Conservation (phyloP, 2,888 invertebrate species). For the Tigriopus californicus region DNA sequence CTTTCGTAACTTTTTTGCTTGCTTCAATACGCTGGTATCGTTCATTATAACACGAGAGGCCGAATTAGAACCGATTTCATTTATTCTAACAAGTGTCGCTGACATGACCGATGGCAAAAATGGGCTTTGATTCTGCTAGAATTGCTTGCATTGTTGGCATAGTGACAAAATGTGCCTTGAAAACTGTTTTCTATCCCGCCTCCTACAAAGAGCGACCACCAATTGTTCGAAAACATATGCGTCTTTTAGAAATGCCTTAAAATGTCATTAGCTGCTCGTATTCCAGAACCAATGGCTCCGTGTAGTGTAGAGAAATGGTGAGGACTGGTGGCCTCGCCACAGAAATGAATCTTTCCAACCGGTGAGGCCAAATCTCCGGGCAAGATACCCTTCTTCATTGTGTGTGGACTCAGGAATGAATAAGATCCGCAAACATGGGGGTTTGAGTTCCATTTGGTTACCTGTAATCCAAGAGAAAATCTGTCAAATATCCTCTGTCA, state of each 20-base stretch:
- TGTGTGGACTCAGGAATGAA: neutral
- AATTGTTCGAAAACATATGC: neutral
- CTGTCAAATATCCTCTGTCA: neutral
- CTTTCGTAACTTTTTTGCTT: too few relatives aligned
- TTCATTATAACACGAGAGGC: too few relatives aligned
- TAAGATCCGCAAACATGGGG: neutral
- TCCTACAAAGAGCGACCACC: too few relatives aligned
- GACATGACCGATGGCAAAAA: too few relatives aligned
- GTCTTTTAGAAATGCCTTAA: neutral
- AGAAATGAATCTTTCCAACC: constrained; percentile 47
- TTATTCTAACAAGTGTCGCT: too few relatives aligned
- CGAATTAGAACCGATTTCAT: too few relatives aligned
- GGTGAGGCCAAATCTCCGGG: neutral
- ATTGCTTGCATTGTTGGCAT: too few relatives aligned
- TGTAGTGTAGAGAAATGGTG: constrained; percentile 88
- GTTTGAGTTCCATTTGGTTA: neutral
- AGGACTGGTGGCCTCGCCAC: constrained; percentile 86
- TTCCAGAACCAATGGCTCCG: constrained; percentile 39
- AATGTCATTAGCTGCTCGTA: neutral
- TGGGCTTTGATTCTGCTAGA: too few relatives aligned
- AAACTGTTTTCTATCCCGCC: too few relatives aligned
- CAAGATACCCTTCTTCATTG: neutral
- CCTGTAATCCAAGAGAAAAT: neutral
- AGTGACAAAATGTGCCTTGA: too few relatives aligned
- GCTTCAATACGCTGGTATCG: too few relatives aligned